A percentile compares a stretch with the other conserved stretches of the same genome.
phyloP scores from a whole-genome alignment of 92 coral and sea anemone genomes.

The Porites cylindrica region DNA sequence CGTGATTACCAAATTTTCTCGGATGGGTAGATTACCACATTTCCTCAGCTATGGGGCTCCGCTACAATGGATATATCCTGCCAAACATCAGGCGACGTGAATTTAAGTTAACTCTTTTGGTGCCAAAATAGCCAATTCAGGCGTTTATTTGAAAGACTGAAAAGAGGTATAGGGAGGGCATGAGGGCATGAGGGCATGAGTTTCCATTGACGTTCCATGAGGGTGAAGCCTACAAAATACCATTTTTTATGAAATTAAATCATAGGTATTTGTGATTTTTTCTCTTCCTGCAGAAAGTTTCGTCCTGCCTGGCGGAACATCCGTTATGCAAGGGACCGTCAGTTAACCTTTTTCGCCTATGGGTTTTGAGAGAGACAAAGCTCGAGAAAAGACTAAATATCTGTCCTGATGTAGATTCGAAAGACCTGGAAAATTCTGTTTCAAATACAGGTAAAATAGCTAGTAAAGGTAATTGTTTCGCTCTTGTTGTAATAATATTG shows the following conservation, averaged over 20 bases:
- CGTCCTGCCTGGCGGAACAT: constrained; percentile 2
- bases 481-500: not conserved
- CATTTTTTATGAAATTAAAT: not conserved
- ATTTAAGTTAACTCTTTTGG: too few species aligned
- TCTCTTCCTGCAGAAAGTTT: not conserved
- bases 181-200: too few species aligned
- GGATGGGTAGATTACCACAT: too few species aligned
- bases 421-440: constrained; percentile 4
- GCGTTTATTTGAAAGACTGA: too few species aligned
- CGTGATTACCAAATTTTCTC: too few species aligned
- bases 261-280: not conserved
- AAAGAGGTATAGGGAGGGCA: too few species aligned
- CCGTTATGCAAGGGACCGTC: constrained; percentile 3
- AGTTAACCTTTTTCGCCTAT: constrained; percentile 26
- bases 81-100: too few species aligned
- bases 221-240: too few species aligned
- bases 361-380: constrained; percentile 30
- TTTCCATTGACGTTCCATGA: too few species aligned
- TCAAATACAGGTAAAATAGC: constrained; percentile 12
- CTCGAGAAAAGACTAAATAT: constrained; percentile 3
- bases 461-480: not conserved
- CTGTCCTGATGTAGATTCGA: not conserved
- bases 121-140: too few species aligned
- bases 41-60: too few species aligned
- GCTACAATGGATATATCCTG: too few species aligned